A percentile compares a stretch with the other conserved stretches of the same genome.
These are phyloP conservation scores for Phycodurus eques DNA, from an alignment of 2,113 vertebrate genomes.

Conservation along the genomic window DNA sequence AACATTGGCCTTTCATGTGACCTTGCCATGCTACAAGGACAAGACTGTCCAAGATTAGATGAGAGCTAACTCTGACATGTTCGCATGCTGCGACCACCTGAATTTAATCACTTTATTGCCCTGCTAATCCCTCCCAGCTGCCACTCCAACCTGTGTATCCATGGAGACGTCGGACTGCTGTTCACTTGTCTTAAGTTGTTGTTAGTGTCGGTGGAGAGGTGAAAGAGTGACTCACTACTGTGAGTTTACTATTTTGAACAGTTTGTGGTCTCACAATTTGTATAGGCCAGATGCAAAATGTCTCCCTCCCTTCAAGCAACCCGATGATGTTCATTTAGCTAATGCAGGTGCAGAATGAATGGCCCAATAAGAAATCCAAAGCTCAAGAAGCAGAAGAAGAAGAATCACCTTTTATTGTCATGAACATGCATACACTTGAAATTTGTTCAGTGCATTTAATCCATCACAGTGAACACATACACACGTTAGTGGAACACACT, in stretches of 20 bases:
- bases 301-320: conserved; percentile 17
- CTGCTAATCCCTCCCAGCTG: conserved; percentile 60
- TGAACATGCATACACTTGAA: no score
- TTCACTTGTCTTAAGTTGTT: conserved; percentile 19
- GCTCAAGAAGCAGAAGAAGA: background rate
- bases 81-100: conserved; percentile 12
- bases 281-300: conserved; percentile 6
- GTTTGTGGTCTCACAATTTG: conserved; percentile 20
- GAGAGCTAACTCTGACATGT: conserved; percentile 1
- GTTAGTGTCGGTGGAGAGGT: background rate
- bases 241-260: conserved; percentile 13
- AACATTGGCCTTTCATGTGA: background rate
- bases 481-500: no score
- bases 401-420: no score
- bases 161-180: conserved; percentile 47
- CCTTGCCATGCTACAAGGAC: background rate
- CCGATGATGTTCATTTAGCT: conserved; percentile 40
- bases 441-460: no score
- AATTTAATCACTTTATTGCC: conserved; percentile 45
- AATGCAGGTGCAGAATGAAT: conserved; percentile 36
- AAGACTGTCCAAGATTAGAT: background rate
- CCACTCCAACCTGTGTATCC: conserved; percentile 65
- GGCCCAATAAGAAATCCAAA: conserved; percentile 24
- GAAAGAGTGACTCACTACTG: conserved; percentile 17
- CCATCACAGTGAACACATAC: no score